Evolutionary conservation across 2,797 vertebrate genomes (phyloP).

Genomic region (Chaetophractus vellerosus): DNA sequence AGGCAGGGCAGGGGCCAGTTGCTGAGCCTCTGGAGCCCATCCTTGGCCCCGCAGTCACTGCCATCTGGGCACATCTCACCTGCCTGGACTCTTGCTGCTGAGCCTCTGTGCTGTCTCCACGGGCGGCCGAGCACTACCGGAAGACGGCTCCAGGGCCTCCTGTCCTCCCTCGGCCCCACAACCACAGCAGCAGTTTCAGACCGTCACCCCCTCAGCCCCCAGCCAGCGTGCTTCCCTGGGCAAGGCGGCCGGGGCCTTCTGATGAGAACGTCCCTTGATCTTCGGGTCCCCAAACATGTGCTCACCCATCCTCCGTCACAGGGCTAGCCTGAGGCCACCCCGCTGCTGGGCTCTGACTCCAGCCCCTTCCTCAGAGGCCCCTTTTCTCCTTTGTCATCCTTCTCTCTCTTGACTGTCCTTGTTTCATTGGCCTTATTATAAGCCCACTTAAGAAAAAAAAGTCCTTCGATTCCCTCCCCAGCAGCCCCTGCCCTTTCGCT

Average conservation of each 20-base stretch:
- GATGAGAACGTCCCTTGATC: background rate
- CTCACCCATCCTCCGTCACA: accelerated
- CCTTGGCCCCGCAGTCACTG: background rate
- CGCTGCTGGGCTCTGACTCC: background rate
- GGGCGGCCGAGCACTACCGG: too few relatives aligned
- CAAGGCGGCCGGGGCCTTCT: accelerated
- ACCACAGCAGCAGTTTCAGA: background rate
- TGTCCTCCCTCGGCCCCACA: background rate
- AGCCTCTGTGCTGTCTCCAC: too few relatives aligned
- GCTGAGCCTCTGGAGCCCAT: accelerated
- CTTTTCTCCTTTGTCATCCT: background rate
- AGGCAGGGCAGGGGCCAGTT: background rate
- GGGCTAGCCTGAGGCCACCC: background rate
- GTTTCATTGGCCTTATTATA: background rate
- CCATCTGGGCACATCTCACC: too few relatives aligned
- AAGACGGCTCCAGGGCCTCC: background rate
- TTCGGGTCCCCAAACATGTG: background rate
- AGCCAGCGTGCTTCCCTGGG: background rate
- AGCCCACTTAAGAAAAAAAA: background rate
- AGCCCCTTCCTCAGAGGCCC: background rate
- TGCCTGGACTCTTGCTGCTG: background rate
- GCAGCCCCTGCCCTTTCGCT: background rate
- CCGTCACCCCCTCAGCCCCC: background rate
- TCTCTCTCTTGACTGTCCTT: background rate
- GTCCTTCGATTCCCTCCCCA: too few relatives aligned